These are phyloP conservation scores for Clytia hemisphaerica DNA, from an alignment of 30 jellyfish, hydroid and myxozoan species.

Conservation along the genomic window DNA sequence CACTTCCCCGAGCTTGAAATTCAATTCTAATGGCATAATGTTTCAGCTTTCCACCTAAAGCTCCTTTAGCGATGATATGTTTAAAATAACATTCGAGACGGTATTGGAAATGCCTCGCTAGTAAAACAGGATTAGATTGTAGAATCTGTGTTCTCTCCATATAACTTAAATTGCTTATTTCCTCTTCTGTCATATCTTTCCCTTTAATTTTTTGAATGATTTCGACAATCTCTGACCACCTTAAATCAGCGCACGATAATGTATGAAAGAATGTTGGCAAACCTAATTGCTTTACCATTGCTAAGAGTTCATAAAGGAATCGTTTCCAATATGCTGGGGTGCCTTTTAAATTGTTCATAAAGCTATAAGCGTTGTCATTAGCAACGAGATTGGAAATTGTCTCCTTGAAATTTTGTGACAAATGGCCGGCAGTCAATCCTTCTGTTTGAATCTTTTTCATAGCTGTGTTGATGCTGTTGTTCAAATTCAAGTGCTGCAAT, in stretches of 20 bases:
- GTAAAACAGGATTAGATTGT: constrained; percentile 25
- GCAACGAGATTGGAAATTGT: constrained; percentile 3
- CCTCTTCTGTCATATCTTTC: neutral
- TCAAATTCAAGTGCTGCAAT: constrained; percentile 20
- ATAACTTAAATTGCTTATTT: neutral
- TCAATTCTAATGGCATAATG: constrained; percentile 36
- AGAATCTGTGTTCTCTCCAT: constrained; percentile 15
- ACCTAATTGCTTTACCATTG: constrained; percentile 50
- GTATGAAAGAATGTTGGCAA: constrained; percentile 36
- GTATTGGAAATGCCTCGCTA: constrained; percentile 41
- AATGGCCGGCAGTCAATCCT: constrained; percentile 31
- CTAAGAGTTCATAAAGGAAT: constrained; percentile 31
- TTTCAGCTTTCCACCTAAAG: constrained; percentile 12
- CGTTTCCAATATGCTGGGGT: constrained; percentile 53
- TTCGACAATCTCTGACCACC: constrained; percentile 10
- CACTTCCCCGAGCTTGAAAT: constrained; percentile 28
- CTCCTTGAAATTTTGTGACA: constrained; percentile 20
- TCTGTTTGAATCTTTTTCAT: constrained; percentile 19
- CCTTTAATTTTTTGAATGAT: constrained; percentile 11
- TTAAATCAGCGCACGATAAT: constrained; percentile 38
- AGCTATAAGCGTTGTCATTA: constrained; percentile 6
- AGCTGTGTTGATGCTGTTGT: constrained; percentile 23
- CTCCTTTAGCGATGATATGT: constrained; percentile 18
- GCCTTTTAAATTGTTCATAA: constrained; percentile 35
- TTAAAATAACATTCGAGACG: constrained; percentile 22